Evolutionary conservation across 2,797 vertebrate species (phyloP), one percentile per base, ranked within the genome.

Genomic region (Manis pentadactyla): DNA sequence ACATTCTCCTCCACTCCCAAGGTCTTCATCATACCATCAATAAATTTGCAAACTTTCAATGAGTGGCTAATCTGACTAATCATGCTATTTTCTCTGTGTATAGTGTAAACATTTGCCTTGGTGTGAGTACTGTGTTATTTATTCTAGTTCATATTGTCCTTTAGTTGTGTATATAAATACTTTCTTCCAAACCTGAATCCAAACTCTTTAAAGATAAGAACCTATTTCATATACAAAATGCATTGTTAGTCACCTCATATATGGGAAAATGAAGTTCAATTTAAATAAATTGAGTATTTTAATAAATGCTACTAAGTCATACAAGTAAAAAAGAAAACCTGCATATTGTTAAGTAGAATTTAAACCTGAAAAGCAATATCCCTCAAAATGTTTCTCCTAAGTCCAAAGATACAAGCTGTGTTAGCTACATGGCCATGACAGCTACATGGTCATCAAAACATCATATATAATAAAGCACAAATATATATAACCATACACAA

Each of bases 231-330:
- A 83, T 18, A 90, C 5, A 78, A 7, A 78, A 4, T 90, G n/a
- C 27, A 86, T 12, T 61, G 2, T 87, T 63, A 63, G 84, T 21
- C 27, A 73, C 18, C 63, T 93, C 91, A 78, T 78, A 81, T 81
- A 74, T 4, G 2, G 1, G 18, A 19, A 12, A 81, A 51, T 63
- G 13, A 2, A 71, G 14, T 49, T 63, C 46, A 94, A 86, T 64
- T 90, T 75, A 88, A 96, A 87, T 71, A 2, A 95, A 95, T 73
- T 69, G 37, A 75, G 17, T 46, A 95, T 55, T 90, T 93, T 90
- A 77, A 13, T 39, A 68, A 74, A 94, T 39, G 23, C 57, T 82
- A 83, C 21, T 71, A 86, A 91, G 75, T 68, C 9, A 71, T 19
- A 66, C 0, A 87, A 68, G 5, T 21, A 78, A 64, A 77, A 69